Percentiles rank a stretch among this genome's conserved stretches.
Conservation (phyloP, 2,113 vertebrate genomes). For the Xenopus tropicalis region DNA sequence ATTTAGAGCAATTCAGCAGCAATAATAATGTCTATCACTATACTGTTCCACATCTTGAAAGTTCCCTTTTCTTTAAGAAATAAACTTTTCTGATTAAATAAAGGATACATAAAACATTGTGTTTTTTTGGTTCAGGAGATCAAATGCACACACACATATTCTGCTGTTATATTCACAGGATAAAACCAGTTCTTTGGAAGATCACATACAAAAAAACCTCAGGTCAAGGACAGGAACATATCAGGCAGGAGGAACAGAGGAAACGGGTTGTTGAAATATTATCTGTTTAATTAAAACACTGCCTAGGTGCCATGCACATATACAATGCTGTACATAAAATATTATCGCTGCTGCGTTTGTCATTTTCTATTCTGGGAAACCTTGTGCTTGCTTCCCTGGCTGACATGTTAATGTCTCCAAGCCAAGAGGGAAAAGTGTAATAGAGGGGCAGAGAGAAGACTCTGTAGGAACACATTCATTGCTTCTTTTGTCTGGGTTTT, state of each 20-base stretch:
- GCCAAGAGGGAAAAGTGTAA: slow-evolving; percentile 27
- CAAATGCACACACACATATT: background rate
- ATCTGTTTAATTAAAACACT: slow-evolving; percentile 35
- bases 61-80: no score
- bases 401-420: slow-evolving; percentile 39
- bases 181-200: background rate
- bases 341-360: slow-evolving; percentile 24
- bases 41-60: no score
- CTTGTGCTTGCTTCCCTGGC: background rate
- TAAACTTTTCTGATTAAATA: no score
- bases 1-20: no score
- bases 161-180: background rate
- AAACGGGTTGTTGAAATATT: slow-evolving; percentile 20
- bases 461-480: no score
- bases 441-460: no score
- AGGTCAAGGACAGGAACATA: slow-evolving; percentile 28
- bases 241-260: background rate
- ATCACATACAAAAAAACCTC: background rate
- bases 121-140: no score
- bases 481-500: no score
- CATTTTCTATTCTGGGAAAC: slow-evolving; percentile 9
- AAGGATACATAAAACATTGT: no score
- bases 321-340: slow-evolving; percentile 33
- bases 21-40: no score
- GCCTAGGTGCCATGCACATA: slow-evolving; percentile 6